Base-by-base conservation (phyloP, 2,797 vertebrate species). In the Enteromius anoplus region DNA sequence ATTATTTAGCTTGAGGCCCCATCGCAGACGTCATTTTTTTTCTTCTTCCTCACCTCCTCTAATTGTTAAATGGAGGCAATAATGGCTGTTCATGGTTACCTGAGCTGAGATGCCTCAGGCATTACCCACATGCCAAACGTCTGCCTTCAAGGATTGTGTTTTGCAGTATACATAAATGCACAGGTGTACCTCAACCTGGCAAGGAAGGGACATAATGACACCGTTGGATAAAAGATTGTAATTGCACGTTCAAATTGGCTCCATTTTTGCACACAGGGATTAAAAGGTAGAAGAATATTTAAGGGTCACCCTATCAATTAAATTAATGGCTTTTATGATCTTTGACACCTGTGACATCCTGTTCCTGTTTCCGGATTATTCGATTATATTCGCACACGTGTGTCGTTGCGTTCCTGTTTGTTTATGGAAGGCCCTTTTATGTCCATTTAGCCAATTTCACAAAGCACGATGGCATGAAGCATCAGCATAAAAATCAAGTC, bases 131-230 rank as follows among this genome's bases (percentile, higher is more conserved):
- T 21, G 60, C 64, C 75, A 51, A 34, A 80, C 19, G 60, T 75
- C 66, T 70, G 49, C 75, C 75, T 85, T 82, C 64, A 76, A 75
- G 82, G 79, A 82, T 84, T 84, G 75, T 64, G 81, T 84, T 82
- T 69, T 72, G 62, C 49, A 47, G 47, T 68, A 42, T 42, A 47
- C 17, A 42, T 47, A 68, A 65, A 83, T 70, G 14, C 29, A 60
- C 37, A 70, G 65, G 65, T 83, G 51, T 55, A 40, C 23, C 47
- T 75, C 78, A 65, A 64, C 42, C 70, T 81, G 62, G 40, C 23
- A 21, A 78, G 60, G 72, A 75, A 70, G 5, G 78, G 53, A 70
- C 82, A 53, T 10, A 60, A 66, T 82, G 47, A 71, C 69, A 82
- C 69, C 26, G 21, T 75, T 76, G 66, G 47, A 85, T 78, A 80